Base-by-base conservation (phyloP, 2,888 invertebrate genomes). In the Globia sparganii region DNA sequence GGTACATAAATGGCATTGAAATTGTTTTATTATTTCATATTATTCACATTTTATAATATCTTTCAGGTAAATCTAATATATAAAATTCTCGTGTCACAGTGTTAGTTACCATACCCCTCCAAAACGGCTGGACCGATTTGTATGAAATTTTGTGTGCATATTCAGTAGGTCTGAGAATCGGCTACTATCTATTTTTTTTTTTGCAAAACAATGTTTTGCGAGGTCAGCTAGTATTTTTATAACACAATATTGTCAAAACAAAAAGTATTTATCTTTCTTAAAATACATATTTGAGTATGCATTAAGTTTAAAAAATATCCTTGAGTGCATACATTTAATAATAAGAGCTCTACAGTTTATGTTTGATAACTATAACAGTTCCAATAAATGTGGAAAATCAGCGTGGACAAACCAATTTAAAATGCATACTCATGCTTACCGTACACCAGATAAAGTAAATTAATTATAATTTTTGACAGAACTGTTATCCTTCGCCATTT, bases 401-500 rank as follows among this genome's bases (percentile, higher is more conserved):
- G 58, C 53, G 13, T 71, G 69, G 62, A 72, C 6, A 66, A 86
- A 70, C 34, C 25, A 72, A 82, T 78, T 69, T 72, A 37, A 78
- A 72, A 46, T 78, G 82, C 86, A 75, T 69, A 66, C 74, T 89
- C 87, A 88, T 86, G 82, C 86, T 82, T 76, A 77, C 72, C 58
- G 66, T 78, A 82, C 81, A 75, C 75, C 75, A 77, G 80, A 83
- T 87, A 87, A 82, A 89, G 84, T 88, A 88, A 88, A 83, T 86
- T 88, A 89, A 87, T 89, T 92, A 68, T 53, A 75, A 65, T 69
- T 83, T 93, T 92, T 93, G 92, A 94, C 93, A 91, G 87, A 87
- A 84, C 78, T 83, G 70, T 77, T 90, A 91, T 90, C 86, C 86
- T 91, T 93, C 94, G 94, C 93, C 94, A 93, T 94, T 93, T 93